These are phyloP conservation scores for Globicephala melas DNA, from an alignment of 2,113 vertebrate genomes.

Conservation along the genomic window DNA sequence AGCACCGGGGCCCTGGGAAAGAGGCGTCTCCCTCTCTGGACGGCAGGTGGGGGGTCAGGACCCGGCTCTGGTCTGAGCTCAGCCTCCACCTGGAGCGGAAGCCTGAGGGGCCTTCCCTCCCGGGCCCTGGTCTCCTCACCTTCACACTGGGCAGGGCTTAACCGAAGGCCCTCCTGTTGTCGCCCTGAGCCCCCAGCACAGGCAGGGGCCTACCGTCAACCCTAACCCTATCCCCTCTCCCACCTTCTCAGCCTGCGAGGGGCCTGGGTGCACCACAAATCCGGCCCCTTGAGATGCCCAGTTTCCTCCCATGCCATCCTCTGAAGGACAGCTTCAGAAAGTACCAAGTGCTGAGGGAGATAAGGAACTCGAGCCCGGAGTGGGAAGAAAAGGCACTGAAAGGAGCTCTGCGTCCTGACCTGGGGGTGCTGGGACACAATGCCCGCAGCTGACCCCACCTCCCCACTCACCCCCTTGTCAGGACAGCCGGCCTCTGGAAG, in stretches of 20 bases:
- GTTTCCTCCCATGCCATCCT: background rate
- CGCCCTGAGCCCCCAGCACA: background rate
- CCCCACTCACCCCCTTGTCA: fast-evolving
- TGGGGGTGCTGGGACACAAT: fast-evolving
- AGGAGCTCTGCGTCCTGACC: background rate
- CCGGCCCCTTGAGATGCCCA: background rate
- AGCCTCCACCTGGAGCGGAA: background rate
- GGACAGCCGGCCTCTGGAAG: background rate
- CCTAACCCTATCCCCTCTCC: no score
- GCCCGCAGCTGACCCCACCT: fast-evolving
- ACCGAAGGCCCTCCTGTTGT: fast-evolving
- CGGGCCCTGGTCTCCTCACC: fast-evolving
- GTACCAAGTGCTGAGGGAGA: fast-evolving
- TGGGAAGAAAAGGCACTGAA: fast-evolving
- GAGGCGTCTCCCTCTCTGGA: fast-evolving
- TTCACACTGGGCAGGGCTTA: fast-evolving
- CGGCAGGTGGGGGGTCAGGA: no score
- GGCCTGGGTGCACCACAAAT: fast-evolving
- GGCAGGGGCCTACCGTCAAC: background rate
- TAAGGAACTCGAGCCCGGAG: fast-evolving
- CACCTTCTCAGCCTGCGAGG: fast-evolving
- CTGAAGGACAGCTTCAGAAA: background rate
- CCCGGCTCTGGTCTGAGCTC: fast-evolving
- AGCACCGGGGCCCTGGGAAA: background rate
- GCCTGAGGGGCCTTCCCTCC: background rate